phyloP scores from a whole-genome alignment of 1,140 invertebrate genomes.

The Hyphantria cunea region DNA sequence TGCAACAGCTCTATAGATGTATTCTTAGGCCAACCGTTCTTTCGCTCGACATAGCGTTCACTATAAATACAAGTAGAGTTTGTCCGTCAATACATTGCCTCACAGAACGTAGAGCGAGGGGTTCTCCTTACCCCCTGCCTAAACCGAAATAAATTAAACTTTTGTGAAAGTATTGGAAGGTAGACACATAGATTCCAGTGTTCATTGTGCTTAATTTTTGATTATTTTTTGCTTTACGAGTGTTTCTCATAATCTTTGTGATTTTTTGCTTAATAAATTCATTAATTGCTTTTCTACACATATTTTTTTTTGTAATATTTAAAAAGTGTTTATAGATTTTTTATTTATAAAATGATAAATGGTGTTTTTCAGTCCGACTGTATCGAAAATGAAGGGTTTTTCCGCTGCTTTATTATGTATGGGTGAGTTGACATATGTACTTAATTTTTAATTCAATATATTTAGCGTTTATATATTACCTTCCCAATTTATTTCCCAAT shows the following conservation, averaged over 20 bases:
- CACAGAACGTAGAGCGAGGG: constrained; percentile 58
- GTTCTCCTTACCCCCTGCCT: constrained; percentile 48
- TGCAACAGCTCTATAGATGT: constrained; percentile 54
- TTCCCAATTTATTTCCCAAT: constrained; percentile 15
- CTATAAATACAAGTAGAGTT: constrained; percentile 67
- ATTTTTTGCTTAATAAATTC: not conserved
- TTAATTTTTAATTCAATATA: no score
- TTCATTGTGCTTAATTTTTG: constrained; percentile 33
- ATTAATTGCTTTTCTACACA: not conserved
- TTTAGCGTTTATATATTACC: no score
- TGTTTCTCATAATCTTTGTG: not conserved
- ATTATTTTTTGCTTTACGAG: not conserved
- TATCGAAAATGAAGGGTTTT: constrained; percentile 53
- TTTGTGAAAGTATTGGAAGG: constrained; percentile 76
- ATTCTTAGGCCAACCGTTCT: constrained; percentile 29
- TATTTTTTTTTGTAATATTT: not conserved
- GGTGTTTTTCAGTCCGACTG: constrained; percentile 72
- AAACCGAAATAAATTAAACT: constrained; percentile 47
- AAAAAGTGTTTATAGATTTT: constrained; percentile 19
- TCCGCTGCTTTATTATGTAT: constrained; percentile 55
- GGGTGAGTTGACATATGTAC: constrained; percentile 37
- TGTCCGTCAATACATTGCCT: constrained; percentile 58
- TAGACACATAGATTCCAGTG: constrained; percentile 43
- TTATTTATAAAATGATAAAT: not conserved
- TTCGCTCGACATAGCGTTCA: constrained; percentile 41